Percentiles rank a stretch among this genome's conserved stretches.
Conservation (phyloP, 64 coral and sea anemone species). For the Stichodactyla helianthus region DNA sequence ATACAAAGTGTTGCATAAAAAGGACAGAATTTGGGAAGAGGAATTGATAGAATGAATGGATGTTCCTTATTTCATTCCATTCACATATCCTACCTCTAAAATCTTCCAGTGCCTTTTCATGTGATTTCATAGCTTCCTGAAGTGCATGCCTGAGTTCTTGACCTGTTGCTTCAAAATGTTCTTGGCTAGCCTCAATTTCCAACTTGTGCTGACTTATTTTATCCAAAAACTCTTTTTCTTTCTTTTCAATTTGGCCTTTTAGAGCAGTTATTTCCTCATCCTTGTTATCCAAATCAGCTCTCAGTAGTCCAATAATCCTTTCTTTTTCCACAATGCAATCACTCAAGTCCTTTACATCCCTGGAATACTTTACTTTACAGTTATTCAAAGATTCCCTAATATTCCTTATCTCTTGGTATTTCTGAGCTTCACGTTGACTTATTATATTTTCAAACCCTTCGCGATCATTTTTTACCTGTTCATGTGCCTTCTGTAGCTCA, state of each 20-base stretch:
- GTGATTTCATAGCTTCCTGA: constrained; percentile 9
- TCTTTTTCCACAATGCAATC: constrained; percentile 37
- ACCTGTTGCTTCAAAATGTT: constrained; percentile 16
- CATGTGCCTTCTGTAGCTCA: constrained; percentile 48
- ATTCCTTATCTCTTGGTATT: constrained; percentile 58
- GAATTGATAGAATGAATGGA: too few species aligned
- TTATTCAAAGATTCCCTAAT: constrained; percentile 24
- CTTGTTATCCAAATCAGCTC: constrained; percentile 28
- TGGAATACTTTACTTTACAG: constrained; percentile 52
- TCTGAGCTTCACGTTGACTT: constrained; percentile 59
- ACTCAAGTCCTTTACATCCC: constrained; percentile 33
- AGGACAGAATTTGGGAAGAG: too few species aligned
- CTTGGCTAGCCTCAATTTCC: constrained; percentile 21
- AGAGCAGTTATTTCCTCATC: constrained; percentile 27
- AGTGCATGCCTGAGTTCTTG: constrained; percentile 18
- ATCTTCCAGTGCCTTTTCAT: constrained; percentile 33
- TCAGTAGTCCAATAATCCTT: constrained; percentile 13
- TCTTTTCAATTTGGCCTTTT: constrained; percentile 24
- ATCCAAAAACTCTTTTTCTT: constrained; percentile 30
- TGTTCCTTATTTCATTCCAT: neutral
- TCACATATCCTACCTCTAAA: constrained; percentile 15
- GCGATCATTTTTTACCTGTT: constrained; percentile 64
- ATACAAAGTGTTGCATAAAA: too few species aligned
- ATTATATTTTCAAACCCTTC: constrained; percentile 71
- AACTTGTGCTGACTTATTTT: neutral